Evolutionary conservation across 2,797 vertebrate genomes (phyloP), one percentile per base, ranked within the genome.

Genomic region (Alauda arvensis): DNA sequence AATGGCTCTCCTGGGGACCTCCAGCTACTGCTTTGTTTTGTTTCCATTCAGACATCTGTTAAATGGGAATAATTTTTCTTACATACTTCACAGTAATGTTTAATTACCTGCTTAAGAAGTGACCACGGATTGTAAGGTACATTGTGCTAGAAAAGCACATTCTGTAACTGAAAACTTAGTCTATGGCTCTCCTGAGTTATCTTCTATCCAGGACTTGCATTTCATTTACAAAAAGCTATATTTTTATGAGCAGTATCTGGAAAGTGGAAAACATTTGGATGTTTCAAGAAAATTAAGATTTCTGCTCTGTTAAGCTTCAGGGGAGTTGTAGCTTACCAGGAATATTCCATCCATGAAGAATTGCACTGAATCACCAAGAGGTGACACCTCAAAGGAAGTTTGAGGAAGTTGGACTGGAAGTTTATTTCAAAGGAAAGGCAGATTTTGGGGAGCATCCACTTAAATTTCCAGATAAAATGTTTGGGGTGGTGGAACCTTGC

Each of bases 21-120:
- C 26, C 5, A 5, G 43, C 76, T 77, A 62, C 59, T 84, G 39
- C 45, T 75, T 83, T 83, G 14, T 61, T 88, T 79, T 83, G 43
- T 79, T 88, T 89, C 42, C 46, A 46, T 71, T 82, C 66, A 68
- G 16, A 28, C 62, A 71, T 75, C 68, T 91, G 43, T 86, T 89
- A 75, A 91, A 91, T 71, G 37, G 31, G 21, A 62, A 55, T 75
- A 62, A 88, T 84, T 89, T 71, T 92, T 93, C 78, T 77, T 49
- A 60, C 14, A 48, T 71, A 75, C 18, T 75, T 89, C 77, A 78
- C 33, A 49, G 56, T 69, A 83, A 78, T 56, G 59, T 20, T 82
- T 79, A 92, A 86, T 82, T 82, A 84, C 65, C 82, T 77, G 31
- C 55, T 84, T 75, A 77, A 88, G 80, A 88, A 77, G 43, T 82